Percentiles rank a stretch among this genome's conserved stretches.
Conservation (phyloP, 2,797 vertebrate genomes). For the Nannoperca obscura region DNA sequence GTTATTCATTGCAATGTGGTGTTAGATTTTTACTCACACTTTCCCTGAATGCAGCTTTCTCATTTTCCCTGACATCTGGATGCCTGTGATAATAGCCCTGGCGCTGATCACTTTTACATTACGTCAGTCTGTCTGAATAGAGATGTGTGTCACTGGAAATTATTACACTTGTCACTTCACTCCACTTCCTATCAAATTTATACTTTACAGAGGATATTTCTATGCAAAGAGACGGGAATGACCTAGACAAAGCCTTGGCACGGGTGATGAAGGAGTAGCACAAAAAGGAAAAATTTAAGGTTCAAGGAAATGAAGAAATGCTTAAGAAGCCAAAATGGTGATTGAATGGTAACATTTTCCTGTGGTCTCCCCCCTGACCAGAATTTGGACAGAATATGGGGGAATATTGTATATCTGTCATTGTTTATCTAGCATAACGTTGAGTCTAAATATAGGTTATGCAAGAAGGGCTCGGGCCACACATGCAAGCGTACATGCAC, state of each 20-base stretch:
- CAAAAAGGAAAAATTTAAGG: constrained; percentile 61
- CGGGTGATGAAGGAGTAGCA: constrained; percentile 45
- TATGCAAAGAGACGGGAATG: constrained; percentile 59
- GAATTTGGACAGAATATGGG: constrained; percentile 62
- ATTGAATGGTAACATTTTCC: constrained; percentile 73
- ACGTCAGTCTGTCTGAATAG: constrained; percentile 55
- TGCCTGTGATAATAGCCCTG: constrained; percentile 58
- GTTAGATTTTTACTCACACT: constrained; percentile 65
- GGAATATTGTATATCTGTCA: constrained; percentile 72
- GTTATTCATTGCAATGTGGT: constrained; percentile 50
- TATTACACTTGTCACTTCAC: constrained; percentile 69
- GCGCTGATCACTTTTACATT: constrained; percentile 65
- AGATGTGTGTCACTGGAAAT: constrained; percentile 73
- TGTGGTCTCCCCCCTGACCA: constrained; percentile 59
- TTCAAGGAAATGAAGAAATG: constrained; percentile 66
- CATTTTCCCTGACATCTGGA: constrained; percentile 65
- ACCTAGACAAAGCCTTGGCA: constrained; percentile 65
- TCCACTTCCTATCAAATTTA: constrained; percentile 62
- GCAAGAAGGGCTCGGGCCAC: constrained; percentile 47
- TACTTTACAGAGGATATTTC: constrained; percentile 47
- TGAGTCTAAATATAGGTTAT: constrained; percentile 74
- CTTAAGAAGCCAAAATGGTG: constrained; percentile 63
- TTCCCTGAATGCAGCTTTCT: constrained; percentile 63
- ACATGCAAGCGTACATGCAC: constrained; percentile 7
- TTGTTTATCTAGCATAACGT: constrained; percentile 63